phyloP scores from a whole-genome alignment of 2,797 vertebrate species.

The Dryobates pubescens region DNA sequence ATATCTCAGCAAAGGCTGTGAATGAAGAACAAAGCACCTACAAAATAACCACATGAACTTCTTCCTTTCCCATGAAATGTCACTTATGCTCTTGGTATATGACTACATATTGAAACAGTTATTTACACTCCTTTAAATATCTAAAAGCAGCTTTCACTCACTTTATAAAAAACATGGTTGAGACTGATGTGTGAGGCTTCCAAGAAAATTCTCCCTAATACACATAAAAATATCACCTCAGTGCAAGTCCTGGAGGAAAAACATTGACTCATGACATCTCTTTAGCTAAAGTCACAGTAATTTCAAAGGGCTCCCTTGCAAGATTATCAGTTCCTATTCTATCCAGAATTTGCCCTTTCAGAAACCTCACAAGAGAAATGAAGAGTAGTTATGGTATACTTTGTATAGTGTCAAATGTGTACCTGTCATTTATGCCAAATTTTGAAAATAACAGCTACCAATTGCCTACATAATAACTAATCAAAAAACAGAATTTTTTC shows the following conservation, averaged over 20 bases:
- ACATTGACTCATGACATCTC: not conserved
- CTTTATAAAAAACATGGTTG: not conserved
- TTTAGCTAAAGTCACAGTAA: not conserved
- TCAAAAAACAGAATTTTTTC: not conserved
- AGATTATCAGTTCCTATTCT: not conserved
- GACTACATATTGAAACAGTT: not conserved
- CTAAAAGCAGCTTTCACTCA: not conserved
- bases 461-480: not conserved
- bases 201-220: not conserved
- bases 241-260: not conserved
- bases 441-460: not conserved
- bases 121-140: not conserved
- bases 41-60: not conserved
- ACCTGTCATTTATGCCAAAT: not conserved
- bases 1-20: not conserved
- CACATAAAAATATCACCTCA: not conserved
- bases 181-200: not conserved
- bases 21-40: not conserved
- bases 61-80: not conserved
- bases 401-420: fast-evolving
- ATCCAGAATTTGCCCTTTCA: not conserved
- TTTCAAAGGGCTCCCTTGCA: not conserved
- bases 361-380: not conserved
- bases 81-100: not conserved
- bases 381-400: not conserved